phyloP scores from a whole-genome alignment of 2,888 invertebrate genomes.

The Halictus quadricinctus region DNA sequence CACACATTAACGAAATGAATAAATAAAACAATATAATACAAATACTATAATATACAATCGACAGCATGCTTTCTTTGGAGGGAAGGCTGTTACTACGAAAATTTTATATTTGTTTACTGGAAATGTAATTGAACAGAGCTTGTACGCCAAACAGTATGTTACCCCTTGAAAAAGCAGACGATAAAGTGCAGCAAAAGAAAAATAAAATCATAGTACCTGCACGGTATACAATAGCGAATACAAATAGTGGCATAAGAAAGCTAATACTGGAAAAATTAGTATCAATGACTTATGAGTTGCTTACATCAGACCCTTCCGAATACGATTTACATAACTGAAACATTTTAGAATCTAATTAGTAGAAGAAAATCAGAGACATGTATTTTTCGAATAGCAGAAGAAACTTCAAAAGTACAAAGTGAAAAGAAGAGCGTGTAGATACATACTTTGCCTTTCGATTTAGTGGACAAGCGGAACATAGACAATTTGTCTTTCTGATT shows the following conservation, averaged over 20 bases:
- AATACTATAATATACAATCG: constrained; percentile 14
- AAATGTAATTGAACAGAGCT: constrained; percentile 19
- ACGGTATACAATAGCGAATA: constrained; percentile 66
- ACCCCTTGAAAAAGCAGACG: constrained; percentile 47
- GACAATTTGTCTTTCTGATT: constrained; percentile 83
- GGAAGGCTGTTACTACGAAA: constrained; percentile 4
- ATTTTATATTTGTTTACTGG: constrained; percentile 9
- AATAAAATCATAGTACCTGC: constrained; percentile 65
- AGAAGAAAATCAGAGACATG: constrained; percentile 21
- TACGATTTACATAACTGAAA: constrained; percentile 82
- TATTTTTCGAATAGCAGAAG: constrained; percentile 35
- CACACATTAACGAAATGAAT: constrained; percentile 23
- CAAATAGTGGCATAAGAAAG: constrained; percentile 65
- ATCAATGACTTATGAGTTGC: constrained; percentile 76
- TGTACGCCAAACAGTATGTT: constrained; percentile 46
- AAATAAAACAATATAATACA: neutral
- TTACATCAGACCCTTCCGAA: constrained; percentile 82
- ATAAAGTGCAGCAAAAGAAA: constrained; percentile 56
- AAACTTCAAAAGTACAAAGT: neutral
- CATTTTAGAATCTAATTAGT: constrained; percentile 72
- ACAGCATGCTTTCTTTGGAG: constrained; percentile 37
- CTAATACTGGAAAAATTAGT: constrained; percentile 64
- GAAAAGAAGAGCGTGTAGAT: neutral
- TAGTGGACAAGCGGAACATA: constrained; percentile 85
- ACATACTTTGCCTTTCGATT: constrained; percentile 86